A percentile compares a stretch with the other conserved stretches of the same genome.
Conservation (phyloP, 2,888 invertebrate species). For the Brachyopa scutellaris region DNA sequence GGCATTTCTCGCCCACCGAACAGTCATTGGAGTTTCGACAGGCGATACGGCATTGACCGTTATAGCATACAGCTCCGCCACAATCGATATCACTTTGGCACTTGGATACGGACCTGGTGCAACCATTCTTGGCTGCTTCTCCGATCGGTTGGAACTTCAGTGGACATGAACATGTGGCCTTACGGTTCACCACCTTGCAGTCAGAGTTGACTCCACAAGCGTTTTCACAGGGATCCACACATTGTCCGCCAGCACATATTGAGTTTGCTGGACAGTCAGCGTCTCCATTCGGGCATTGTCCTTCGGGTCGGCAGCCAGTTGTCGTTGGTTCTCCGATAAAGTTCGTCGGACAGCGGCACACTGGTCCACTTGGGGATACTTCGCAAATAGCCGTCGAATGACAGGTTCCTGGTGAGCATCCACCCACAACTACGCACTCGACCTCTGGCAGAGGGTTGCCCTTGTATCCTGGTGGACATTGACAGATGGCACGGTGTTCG, state of each 20-base stretch:
- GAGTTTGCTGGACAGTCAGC: slow-evolving; percentile 89
- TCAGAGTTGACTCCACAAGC: slow-evolving; percentile 92
- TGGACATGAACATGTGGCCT: slow-evolving; percentile 90
- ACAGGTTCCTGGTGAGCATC: slow-evolving; percentile 90
- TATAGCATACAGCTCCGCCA: slow-evolving; percentile 89
- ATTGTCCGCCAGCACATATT: slow-evolving; percentile 87
- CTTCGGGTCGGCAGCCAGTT: slow-evolving; percentile 90
- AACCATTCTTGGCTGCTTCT: slow-evolving; percentile 86
- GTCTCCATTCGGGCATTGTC: slow-evolving; percentile 88
- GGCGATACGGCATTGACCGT: slow-evolving; percentile 92
- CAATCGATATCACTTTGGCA: slow-evolving; percentile 90
- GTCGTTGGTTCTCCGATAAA: slow-evolving; percentile 89
- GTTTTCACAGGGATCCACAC: slow-evolving; percentile 91
- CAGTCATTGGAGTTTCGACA: slow-evolving; percentile 91
- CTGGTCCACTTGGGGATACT: slow-evolving; percentile 85
- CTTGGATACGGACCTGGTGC: slow-evolving; percentile 86
- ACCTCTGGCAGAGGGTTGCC: slow-evolving; percentile 93
- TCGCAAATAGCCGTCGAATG: slow-evolving; percentile 91
- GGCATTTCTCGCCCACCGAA: slow-evolving; percentile 89
- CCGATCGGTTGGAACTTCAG: slow-evolving; percentile 88
- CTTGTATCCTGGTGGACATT: slow-evolving; percentile 92
- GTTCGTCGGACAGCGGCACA: slow-evolving; percentile 90
- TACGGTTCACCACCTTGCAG: slow-evolving; percentile 89
- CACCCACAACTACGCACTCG: slow-evolving; percentile 88
- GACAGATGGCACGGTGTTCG: slow-evolving; percentile 91